Evolutionary conservation across 2,113 vertebrate genomes (phyloP), one percentile per base, ranked within the genome.

Genomic region (Brachyhypopomus gauderio): DNA sequence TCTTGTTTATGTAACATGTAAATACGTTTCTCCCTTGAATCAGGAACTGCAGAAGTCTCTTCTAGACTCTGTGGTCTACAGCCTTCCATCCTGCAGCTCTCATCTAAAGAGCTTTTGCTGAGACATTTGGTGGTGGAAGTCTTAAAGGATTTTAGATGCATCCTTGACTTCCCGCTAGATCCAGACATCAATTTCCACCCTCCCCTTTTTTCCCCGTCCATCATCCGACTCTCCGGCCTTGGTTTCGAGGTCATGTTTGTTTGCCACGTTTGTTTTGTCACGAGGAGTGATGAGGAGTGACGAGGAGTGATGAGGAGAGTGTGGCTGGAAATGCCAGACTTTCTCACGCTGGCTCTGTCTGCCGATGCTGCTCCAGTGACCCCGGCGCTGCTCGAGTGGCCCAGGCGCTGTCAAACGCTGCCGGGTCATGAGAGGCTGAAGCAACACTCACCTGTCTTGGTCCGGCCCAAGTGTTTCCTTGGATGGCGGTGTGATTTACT

Each of bases 391-490:
- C 38, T 27, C 66, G 38, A 41, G 66, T 34, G 20, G 75, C 73
- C 5, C 60, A 63, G 38, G 82, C 87, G 79, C 85, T 80, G 20
- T 84, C 30, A 59, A 75, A 81, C 79, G 79, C 74, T 17, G 30
- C 75, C 80, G 70, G 59, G 14, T 23, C 81, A 80, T 87, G 58
- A 75, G 82, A 86, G 80, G 85, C 71, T 84, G 77, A 90, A 22
- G 20, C 25, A 1, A 25, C 64, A 27, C 20, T 59, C 20, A 71
- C 3, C 30, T 63, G 69, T 22, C 79, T 83, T 27, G 48, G 38
- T 81, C 25, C 76, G 71, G 74, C 79, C 0, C 63, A 30, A 55
- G 16, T 0, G 3, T 27, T 45, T 80, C 55, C 59, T 69, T 77
- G 7, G 62, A 14, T 22, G 55, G 75, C 22, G 67, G n/a, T 25